Conservation (phyloP, 2,113 vertebrate genomes). For the Cyprinodon variegatus region DNA sequence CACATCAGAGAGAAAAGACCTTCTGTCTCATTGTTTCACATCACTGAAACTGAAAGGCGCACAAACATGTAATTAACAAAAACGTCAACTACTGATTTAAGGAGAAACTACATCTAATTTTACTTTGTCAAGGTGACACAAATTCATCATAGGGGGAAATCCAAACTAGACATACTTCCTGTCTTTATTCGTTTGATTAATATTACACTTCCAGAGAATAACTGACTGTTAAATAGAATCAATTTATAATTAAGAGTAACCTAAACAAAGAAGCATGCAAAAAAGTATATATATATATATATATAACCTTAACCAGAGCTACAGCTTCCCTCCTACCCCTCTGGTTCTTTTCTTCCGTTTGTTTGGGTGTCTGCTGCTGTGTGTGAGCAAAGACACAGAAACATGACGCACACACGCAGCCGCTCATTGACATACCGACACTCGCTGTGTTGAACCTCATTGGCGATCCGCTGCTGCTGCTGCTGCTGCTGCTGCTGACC, state of each 20-base stretch:
- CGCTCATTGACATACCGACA: slow-evolving; percentile 62
- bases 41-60: slow-evolving; percentile 6
- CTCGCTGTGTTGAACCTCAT: slow-evolving; percentile 60
- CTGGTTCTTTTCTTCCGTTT: not conserved
- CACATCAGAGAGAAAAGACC: slow-evolving; percentile 9
- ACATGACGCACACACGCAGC: slow-evolving; percentile 23
- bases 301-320: not conserved
- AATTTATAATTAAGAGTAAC: no score
- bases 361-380: not conserved
- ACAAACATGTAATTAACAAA: not conserved
- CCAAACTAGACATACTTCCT: not conserved
- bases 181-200: not conserved
- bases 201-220: not conserved
- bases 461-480: slow-evolving; percentile 53
- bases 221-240: no score
- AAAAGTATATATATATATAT: no score
- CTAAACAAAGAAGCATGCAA: no score
- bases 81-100: not conserved
- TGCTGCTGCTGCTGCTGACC: slow-evolving; percentile 8
- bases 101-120: not conserved
- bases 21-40: not conserved
- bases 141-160: not conserved
- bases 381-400: slow-evolving; percentile 8
- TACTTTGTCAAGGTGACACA: not conserved
- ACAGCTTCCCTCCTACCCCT: slow-evolving; percentile 27